Percentiles rank a stretch among this genome's conserved stretches.
Conservation (phyloP, 2,797 vertebrate genomes). For the Euthynnus affinis region DNA sequence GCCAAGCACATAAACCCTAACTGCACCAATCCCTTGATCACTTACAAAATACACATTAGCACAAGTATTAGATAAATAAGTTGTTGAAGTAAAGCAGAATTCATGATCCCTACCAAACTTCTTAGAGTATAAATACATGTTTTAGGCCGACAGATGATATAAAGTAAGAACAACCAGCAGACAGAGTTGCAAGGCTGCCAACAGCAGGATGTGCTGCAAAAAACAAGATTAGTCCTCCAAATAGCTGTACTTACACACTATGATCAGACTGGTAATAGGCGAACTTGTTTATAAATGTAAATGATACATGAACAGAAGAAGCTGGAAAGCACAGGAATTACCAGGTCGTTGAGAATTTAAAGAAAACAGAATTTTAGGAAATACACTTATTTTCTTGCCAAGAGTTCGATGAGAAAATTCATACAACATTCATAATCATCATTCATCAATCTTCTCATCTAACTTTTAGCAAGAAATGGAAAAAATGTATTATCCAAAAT, state of each 20-base stretch:
- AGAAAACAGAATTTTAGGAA: background rate
- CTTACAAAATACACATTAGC: background rate
- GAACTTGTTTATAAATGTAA: conserved; percentile 4
- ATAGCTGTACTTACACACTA: background rate
- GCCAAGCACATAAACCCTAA: background rate
- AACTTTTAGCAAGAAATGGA: background rate
- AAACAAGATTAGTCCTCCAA: background rate
- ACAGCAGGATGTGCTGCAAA: background rate
- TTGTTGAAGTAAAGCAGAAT: too few relatives aligned
- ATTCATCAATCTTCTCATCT: background rate
- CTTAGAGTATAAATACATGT: background rate
- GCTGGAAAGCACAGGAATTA: background rate
- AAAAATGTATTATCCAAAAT: background rate
- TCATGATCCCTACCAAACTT: background rate
- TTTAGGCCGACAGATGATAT: background rate
- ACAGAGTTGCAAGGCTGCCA: background rate
- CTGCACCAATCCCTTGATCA: background rate
- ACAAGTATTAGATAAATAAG: background rate
- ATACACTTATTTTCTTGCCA: background rate
- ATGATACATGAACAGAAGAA: background rate
- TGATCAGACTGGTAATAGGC: background rate
- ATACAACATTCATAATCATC: too few relatives aligned
- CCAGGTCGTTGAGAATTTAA: background rate
- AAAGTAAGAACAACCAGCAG: background rate
- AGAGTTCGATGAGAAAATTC: background rate